Evolutionary conservation across 2,113 vertebrate species (phyloP).

Genomic region (Genyomyrus donnyi): DNA sequence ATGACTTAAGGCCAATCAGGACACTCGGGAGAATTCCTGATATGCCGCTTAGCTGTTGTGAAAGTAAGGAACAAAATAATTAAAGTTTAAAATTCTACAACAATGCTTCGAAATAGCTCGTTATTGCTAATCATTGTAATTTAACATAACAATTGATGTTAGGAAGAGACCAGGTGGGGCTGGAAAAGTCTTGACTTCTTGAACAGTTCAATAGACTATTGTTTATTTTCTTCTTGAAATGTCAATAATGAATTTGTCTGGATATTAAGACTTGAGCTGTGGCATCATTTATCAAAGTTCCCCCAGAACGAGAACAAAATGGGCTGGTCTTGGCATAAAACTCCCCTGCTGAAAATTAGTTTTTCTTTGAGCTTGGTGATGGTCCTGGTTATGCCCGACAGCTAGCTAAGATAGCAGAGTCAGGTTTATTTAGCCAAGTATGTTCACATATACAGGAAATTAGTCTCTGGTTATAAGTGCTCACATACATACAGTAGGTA

Average conservation of each 20-base stretch:
- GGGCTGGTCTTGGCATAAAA: neutral
- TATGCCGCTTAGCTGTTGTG: neutral
- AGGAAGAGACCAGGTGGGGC: neutral
- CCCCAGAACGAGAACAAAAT: neutral
- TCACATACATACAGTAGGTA: neutral
- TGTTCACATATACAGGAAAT: neutral
- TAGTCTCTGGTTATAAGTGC: neutral
- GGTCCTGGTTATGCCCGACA: neutral
- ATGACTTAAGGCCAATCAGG: neutral
- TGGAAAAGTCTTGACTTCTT: neutral
- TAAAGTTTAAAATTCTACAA: neutral
- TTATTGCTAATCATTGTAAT: neutral
- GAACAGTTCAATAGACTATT: neutral
- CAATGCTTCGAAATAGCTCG: neutral
- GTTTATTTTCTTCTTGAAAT: neutral
- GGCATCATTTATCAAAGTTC: neutral
- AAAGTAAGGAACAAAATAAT: neutral
- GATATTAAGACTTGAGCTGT: neutral
- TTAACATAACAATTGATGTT: neutral
- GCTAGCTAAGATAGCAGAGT: neutral
- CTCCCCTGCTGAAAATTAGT: neutral
- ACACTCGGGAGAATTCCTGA: neutral
- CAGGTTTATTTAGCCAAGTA: neutral
- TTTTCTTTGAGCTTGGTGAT: neutral
- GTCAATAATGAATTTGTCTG: neutral